phyloP scores from a whole-genome alignment of 2,888 invertebrate species.

The Scaptomyza parva region DNA sequence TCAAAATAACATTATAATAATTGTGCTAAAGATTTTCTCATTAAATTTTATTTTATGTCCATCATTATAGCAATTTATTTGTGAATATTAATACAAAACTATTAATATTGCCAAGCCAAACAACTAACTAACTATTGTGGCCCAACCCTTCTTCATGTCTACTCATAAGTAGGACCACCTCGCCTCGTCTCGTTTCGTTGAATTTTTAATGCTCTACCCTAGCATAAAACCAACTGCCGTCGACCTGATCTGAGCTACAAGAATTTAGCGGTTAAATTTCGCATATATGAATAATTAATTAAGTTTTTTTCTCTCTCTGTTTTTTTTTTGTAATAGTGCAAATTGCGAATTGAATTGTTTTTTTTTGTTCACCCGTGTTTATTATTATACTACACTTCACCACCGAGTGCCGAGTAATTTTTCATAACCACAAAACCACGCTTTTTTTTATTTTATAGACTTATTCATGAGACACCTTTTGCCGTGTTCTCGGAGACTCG shows the following conservation, averaged over 20 bases:
- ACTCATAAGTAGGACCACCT: slow-evolving; percentile 35
- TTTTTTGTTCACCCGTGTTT: too few species aligned
- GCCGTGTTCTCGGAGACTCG: neutral
- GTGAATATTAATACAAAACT: neutral
- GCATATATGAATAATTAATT: slow-evolving; percentile 80
- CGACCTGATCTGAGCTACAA: slow-evolving; percentile 45
- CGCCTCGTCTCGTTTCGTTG: slow-evolving; percentile 63
- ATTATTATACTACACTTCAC: slow-evolving; percentile 48
- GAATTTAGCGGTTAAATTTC: slow-evolving; percentile 74
- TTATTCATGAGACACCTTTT: slow-evolving; percentile 22
- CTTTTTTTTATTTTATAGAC: slow-evolving; percentile 1
- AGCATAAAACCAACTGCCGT: slow-evolving; percentile 34
- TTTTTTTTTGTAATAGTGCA: slow-evolving; percentile 72
- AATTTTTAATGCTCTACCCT: slow-evolving; percentile 29
- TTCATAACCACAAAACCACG: slow-evolving; percentile 47
- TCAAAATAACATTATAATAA: neutral
- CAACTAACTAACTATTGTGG: neutral
- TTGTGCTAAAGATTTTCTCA: neutral
- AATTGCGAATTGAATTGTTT: slow-evolving; percentile 82
- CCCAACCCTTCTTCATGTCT: slow-evolving; percentile 48
- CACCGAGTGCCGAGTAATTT: slow-evolving; percentile 29
- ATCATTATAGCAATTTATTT: neutral
- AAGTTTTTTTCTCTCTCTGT: neutral
- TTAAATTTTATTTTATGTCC: neutral
- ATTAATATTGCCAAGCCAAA: too few species aligned